Evolutionary conservation across 2,888 invertebrate species (phyloP), one percentile per base, ranked within the genome.

Genomic region (Drosophila fungiperda): DNA sequence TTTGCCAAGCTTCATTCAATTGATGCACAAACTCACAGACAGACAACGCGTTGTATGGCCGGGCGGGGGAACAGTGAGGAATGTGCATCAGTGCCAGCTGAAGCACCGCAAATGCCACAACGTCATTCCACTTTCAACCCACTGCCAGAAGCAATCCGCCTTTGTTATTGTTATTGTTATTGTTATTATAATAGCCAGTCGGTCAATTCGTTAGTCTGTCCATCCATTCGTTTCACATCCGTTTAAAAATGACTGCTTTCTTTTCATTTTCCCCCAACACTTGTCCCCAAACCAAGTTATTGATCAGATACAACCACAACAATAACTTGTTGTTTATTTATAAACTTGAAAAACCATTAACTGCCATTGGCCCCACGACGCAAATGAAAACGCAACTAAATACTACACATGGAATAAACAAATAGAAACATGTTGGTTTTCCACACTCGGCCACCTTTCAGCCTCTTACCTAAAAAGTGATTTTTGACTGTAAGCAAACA

Each of bases 1-100:
- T 85, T 81, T 73, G 62, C 73, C 64, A 80, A 87, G 81, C 73
- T 78, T 76, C 66, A 73, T 80, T 80, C 80, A 79, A 81, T 80
- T 85, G 83, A 85, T 76, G 80, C 68, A 73, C 53, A 61, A 33
- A 68, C 38, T 12, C 7, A 54, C 26, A 54, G 7, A 36, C 54
- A 54, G 20, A 69, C 62, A 82, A 66, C 62, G 60, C 50, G 63
- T 23, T 23, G 23, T 45, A 58, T 40, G 67, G 29, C 42, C 59
- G 63, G 49, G 48, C 61, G 6, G 45, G 17, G 48, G 26, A 35
- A 64, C 12, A 3, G 54, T 3, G 35, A 11, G 52, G 57, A 66
- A 77, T 52, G 68, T 60, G 55, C 61, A 42, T 40, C 68, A 59
- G 52, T 48, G 45, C 50, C 55, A 29, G 40, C 63, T 50, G 73